Evolutionary conservation across 2,113 vertebrate genomes (phyloP), one percentile per base, ranked within the genome.

Genomic region (Arvicanthis niloticus): DNA sequence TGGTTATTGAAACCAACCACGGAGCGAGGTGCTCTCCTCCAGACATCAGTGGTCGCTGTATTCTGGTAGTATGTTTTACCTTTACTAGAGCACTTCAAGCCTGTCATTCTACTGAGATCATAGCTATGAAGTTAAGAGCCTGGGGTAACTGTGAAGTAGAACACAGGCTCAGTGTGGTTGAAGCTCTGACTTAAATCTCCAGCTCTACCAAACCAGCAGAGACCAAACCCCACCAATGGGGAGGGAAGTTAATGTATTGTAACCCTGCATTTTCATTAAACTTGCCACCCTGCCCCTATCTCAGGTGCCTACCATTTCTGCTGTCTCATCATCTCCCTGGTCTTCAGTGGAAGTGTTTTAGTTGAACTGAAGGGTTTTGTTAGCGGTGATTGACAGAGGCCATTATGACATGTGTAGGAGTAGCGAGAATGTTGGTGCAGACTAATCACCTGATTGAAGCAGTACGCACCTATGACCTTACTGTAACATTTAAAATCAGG

Each of bases 321-420:
- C 89, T 73, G 85, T 58, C 94, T 60, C 13, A 1, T 31, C 19
- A 62, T 92, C 82, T 81, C 29, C 81, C 67, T 0, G 9, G 11
- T 56, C 21, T 90, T 70, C 29, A 94, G 96, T 80, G 88, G 72
- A 67, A 82, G 13, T 58, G 93, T 97, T 97, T 94, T 62, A 96
- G 96, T 97, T 97, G 97, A 97, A 91, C 72, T 67, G 31, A 96
- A 88, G 34, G 42, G 24, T 89, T 91, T 96, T 93, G 67, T 97
- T 98, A 97, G 91, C 42, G 67, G 58, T 98, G 98, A 98, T 91
- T 98, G 98, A 96, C 97, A 91, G 29, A 92, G 87, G 67, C 97
- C 97, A 98, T 98, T 98, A 95, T 96, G 94, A 85, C 62, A 97
- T 80, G 96, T 93, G 94, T 53, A 24, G 95, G 96, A 80, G 91